Base-by-base conservation (phyloP, 2,888 invertebrate species). In the Apamea epomidion region DNA sequence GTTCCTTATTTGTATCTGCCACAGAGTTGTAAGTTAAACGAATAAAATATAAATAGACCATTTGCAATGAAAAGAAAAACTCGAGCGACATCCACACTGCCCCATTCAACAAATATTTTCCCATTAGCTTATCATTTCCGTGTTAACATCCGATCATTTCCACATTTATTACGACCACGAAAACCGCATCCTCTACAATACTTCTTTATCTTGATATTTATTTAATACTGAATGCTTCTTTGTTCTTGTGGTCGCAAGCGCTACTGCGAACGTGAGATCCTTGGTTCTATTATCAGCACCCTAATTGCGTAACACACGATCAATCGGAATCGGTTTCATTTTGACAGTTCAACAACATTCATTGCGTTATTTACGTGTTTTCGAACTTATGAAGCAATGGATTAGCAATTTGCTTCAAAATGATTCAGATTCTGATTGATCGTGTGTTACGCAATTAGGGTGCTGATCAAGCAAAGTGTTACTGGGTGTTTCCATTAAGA, bases 101-200 rank as follows among this genome's bases (percentile, higher is more conserved):
- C 71, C 12, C 16, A 45, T 25, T 58, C 16, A 60, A n/a, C 64
- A 18, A 76, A 16, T 29, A 18, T 32, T 51, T 42, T 64, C 18
- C 12, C 29, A 42, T 65, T 51, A 37, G 29, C 29, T 29, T 29
- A 51, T 29, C 29, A 76, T 76, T 65, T 65, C n/a, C 32, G 32
- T 65, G 45, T 68, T 32, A 76, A 68, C n/a, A 78, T 60, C 51
- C 54, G 16, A 60, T 37, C 37, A 60, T 68, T 58, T 48, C 16
- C 0, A 21, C 48, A 78, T 77, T 68, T 69, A 54, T 42, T 60
- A 64, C 25, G 25, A 62, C 25, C 6, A 51, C 25, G 10, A 54
- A 58, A 58, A 78, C 21, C 48, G 16, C 54, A 29, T n/a, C 14
- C 25, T 45, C 14, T 65, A 42, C 37, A 25, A 25, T n/a, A 14